Evolutionary conservation across 2,797 vertebrate genomes (phyloP), one percentile per base, ranked within the genome.

Genomic region (Etheostoma perlongum): DNA sequence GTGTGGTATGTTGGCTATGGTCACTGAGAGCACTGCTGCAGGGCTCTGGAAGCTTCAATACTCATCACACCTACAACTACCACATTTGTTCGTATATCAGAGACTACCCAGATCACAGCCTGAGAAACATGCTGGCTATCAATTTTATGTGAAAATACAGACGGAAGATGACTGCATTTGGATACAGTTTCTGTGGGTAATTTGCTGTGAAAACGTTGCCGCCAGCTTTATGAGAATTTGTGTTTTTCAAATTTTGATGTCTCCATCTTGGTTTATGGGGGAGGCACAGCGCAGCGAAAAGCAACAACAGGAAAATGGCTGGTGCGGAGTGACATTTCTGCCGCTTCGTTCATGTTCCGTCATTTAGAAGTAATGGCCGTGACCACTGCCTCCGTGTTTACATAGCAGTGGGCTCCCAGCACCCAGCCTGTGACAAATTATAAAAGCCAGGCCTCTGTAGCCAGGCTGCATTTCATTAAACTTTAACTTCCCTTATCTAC

Each of bases 391-490:
- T 83, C 85, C 27, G 61, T 95, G 94, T 95, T 95, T 95, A 94
- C 94, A 89, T 93, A 95, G 95, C 91, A 91, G 91, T 85, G 89
- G 86, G 92, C 93, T 93, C 92, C 93, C 90, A 91, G 91, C 91
- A 80, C 90, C 90, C 93, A 92, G 94, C 88, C 93, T 90, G 94
- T 95, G 93, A 95, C 93, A 95, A 95, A 95, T 95, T 94, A 94
- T 94, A 91, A 95, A 92, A 95, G 92, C 93, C 83, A 74, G 94
- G 91, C 93, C 94, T 93, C 88, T 86, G 89, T 90, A 93, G 91
- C 94, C 83, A 67, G 89, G 91, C 93, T 95, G 94, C 94, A 95
- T 96, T 95, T 95, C 94, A 96, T 96, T 95, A 96, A 96, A 96
- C 95, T 95, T 95, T 94, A 93, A 94, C 94, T 95, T 92, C 81